Percentiles rank a stretch among this genome's conserved stretches.
phyloP scores from a whole-genome alignment of 2,113 vertebrate species.

The Ptychochromis oligacanthus region DNA sequence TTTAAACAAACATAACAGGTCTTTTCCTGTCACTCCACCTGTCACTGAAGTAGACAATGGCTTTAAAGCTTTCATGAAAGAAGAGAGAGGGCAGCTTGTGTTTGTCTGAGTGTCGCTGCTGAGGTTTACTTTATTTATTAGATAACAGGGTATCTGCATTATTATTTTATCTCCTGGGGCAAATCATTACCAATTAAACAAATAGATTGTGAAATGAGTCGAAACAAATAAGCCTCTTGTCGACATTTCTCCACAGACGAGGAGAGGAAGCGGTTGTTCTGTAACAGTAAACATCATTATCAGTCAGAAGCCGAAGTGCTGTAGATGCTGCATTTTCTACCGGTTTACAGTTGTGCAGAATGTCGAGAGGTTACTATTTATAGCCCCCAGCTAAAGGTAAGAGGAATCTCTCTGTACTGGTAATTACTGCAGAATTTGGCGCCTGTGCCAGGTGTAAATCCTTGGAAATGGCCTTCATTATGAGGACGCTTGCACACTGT shows the following conservation, averaged over 20 bases:
- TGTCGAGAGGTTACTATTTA: conserved; percentile 50
- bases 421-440: conserved; percentile 64
- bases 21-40: background rate
- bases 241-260: conserved; percentile 2
- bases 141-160: conserved; percentile 14
- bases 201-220: conserved; percentile 30
- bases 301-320: conserved; percentile 32
- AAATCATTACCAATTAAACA: conserved; percentile 46
- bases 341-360: conserved; percentile 41
- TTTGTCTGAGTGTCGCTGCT: background rate
- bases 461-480: conserved; percentile 73
- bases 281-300: conserved; percentile 53
- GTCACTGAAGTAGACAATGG: background rate
- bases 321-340: conserved; percentile 31
- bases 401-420: conserved; percentile 49
- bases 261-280: background rate
- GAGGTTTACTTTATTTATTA: conserved; percentile 32
- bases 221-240: conserved; percentile 28
- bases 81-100: background rate
- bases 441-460: conserved; percentile 67
- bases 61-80: conserved; percentile 10
- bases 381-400: conserved; percentile 50
- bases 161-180: conserved; percentile 30
- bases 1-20: background rate
- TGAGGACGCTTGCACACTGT: conserved; percentile 40